These are phyloP conservation scores for Campoplex capitator DNA, from an alignment of 2,888 invertebrate species.

Conservation along the genomic window DNA sequence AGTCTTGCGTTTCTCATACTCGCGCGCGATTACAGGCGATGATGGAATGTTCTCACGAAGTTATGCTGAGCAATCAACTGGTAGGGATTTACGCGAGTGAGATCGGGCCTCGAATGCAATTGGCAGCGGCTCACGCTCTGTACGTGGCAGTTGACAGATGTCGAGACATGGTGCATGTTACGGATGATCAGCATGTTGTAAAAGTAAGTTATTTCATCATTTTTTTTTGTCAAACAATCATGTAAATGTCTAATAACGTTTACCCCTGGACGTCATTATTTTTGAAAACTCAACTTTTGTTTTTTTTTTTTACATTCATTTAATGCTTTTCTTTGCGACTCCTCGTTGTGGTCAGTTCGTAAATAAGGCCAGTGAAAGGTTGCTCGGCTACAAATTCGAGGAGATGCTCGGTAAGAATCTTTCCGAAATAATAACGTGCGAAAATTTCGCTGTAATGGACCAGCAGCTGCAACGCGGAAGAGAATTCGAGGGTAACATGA, in stretches of 20 bases:
- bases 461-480: constrained; percentile 88
- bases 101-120: constrained; percentile 90
- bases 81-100: constrained; percentile 93
- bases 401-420: constrained; percentile 88
- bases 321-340: constrained; percentile 25
- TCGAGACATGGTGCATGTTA: constrained; percentile 94
- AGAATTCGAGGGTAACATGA: constrained; percentile 92
- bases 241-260: background rate
- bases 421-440: constrained; percentile 86
- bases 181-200: constrained; percentile 93
- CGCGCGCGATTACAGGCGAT: constrained; percentile 82
- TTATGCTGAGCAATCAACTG: constrained; percentile 88
- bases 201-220: constrained; percentile 86
- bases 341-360: constrained; percentile 88
- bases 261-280: background rate
- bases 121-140: constrained; percentile 92
- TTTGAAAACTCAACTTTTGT: constrained; percentile 11
- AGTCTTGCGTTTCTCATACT: constrained; percentile 70
- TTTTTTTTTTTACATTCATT: constrained; percentile 22
- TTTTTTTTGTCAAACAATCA: too few relatives aligned
- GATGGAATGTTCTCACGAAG: constrained; percentile 86
- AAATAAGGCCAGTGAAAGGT: constrained; percentile 93
- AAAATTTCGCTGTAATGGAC: constrained; percentile 86
- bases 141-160: constrained; percentile 95
- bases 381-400: constrained; percentile 90